Percentiles rank a stretch among this genome's conserved stretches.
Evolutionary conservation across 2,797 vertebrate genomes (phyloP).

Genomic region (Ispidina picta): DNA sequence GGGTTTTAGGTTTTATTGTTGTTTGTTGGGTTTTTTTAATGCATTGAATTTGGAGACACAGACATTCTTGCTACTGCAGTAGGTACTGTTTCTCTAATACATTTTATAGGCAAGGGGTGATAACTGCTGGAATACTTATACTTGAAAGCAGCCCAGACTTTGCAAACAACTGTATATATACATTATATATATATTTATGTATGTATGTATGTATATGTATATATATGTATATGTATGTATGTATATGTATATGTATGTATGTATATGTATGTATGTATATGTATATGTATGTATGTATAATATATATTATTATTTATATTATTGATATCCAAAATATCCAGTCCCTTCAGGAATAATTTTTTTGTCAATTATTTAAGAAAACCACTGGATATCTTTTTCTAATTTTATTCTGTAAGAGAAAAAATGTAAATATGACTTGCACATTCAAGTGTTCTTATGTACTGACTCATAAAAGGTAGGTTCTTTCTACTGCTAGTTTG

Average conservation of each 20-base stretch:
- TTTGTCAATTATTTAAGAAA: neutral
- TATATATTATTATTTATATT: neutral
- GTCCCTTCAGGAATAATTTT: neutral
- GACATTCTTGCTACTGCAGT: neutral
- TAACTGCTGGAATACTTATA: neutral
- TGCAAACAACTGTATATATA: neutral
- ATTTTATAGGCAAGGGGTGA: neutral
- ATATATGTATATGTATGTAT: too few species aligned
- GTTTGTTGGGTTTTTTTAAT: neutral
- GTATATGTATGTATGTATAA: too few species aligned
- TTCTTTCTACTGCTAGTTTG: neutral
- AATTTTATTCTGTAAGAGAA: neutral
- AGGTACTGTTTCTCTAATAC: neutral
- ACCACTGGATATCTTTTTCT: neutral
- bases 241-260: too few species aligned
- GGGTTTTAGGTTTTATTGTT: neutral
- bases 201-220: too few species aligned
- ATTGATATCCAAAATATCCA: neutral
- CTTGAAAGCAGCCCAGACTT: neutral
- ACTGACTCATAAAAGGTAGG: neutral
- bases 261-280: too few species aligned
- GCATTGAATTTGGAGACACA: neutral
- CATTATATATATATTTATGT: too few species aligned
- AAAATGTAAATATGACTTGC: fast-evolving
- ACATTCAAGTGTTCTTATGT: neutral